These are phyloP conservation scores for Bothrops jararaca DNA, from an alignment of 2,113 vertebrate genomes.

Conservation along the genomic window DNA sequence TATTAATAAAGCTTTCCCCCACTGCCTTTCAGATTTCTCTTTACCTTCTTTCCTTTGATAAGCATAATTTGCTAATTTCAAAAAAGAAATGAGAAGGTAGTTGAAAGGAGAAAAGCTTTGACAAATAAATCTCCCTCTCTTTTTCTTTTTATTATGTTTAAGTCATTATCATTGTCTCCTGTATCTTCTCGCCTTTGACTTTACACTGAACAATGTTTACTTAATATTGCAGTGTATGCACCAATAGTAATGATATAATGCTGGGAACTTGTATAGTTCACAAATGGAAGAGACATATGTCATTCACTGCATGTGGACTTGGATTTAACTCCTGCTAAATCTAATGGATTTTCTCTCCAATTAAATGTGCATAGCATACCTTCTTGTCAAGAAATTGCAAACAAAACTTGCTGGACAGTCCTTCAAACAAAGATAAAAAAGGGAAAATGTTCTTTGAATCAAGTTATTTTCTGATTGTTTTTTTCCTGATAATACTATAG, in stretches of 20 bases:
- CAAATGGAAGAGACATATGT: not conserved
- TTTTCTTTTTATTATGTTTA: constrained; percentile 20
- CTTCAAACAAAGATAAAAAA: not conserved
- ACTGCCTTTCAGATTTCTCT: constrained; percentile 58
- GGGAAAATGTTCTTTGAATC: not conserved
- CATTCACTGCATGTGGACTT: too few relatives aligned
- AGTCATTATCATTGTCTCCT: not conserved
- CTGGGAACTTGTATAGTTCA: not conserved
- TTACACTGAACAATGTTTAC: constrained; percentile 1
- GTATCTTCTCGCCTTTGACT: constrained; percentile 24
- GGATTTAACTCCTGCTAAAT: not conserved
- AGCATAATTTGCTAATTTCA: constrained; percentile 66
- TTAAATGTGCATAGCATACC: not conserved
- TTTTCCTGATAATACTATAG: not conserved
- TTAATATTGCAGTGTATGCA: not conserved
- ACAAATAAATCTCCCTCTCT: constrained; percentile 30
- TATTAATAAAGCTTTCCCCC: constrained; percentile 62
- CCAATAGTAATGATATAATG: not conserved
- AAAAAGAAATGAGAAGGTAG: constrained; percentile 8
- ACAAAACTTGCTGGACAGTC: not conserved
- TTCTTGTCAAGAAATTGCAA: not conserved
- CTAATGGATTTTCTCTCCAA: not conserved
- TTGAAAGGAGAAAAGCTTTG: constrained; percentile 31
- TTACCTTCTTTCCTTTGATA: constrained; percentile 62
- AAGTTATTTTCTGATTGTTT: not conserved